Base-by-base conservation (phyloP, 2,113 vertebrate species). In the Chlamydotis undulata region DNA sequence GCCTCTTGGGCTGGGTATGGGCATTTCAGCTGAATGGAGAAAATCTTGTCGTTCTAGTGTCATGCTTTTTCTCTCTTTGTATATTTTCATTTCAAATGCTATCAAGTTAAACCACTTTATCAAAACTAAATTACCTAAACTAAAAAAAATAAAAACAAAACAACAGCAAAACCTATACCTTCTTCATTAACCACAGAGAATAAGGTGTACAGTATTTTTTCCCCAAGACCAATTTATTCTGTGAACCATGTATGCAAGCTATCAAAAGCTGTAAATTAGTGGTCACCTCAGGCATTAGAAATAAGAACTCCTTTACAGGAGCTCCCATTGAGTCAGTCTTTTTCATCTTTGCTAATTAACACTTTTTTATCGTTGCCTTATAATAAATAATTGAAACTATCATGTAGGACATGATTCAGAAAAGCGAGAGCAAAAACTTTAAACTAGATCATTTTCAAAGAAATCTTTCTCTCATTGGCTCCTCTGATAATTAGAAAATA, bases 301-400 rank as follows among this genome's bases (percentile, higher is more conserved):
- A 88, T 70, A 94, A 94, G 87, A 95, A 52, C 80, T 93, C 33
- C 79, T 93, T 94, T 96, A 96, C 96, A 96, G 92, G 88, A 96
- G 87, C 78, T 95, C 94, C 91, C 94, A 97, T 94, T 91, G 97
- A 97, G 93, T 94, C 67, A 31, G 93, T 95, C 94, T 95, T 96
- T 97, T 97, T 97, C 95, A 96, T 97, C 97, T 97, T 94, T 94
- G 84, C 87, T 97, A 97, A 97, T 97, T 97, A 96, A 97, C 91
- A 90, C 93, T 90, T 96, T 96, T 97, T 97, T 95, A 91, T 89
- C 95, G 94, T 80, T 93, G 84, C 96, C 82, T 95, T 95, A 74
- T 91, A 97, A 95, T 96, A 97, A 97, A 96, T 97, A 97, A 97
- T 97, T 97, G 96, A 97, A 96, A 89, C 89, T 91, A 93, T 93